phyloP scores from a whole-genome alignment of 2,113 vertebrate genomes.

The Tragulus kanchil region DNA sequence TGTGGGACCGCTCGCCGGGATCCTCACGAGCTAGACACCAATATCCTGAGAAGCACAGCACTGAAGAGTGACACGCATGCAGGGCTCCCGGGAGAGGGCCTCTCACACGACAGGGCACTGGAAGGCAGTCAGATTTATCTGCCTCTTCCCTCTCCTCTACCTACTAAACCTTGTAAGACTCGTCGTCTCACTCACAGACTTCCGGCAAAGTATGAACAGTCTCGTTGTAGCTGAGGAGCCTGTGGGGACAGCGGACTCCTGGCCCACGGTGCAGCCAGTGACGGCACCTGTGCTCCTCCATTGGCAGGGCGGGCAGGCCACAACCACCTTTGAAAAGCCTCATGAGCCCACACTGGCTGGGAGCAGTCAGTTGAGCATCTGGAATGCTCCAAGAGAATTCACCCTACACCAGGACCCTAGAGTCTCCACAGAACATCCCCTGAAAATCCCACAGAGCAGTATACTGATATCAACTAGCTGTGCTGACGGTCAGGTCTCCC shows the following conservation, averaged over 20 bases:
- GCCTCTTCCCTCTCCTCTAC: not conserved
- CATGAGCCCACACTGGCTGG: not conserved
- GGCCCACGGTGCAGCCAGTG: not conserved
- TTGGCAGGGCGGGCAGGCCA: not conserved
- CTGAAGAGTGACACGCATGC: not conserved
- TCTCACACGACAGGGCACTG: accelerated
- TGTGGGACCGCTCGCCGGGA: not conserved
- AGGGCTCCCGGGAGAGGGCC: not conserved
- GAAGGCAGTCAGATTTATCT: not conserved
- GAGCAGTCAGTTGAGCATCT: not conserved
- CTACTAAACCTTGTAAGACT: not conserved
- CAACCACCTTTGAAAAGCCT: not conserved
- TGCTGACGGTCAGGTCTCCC: too few species aligned
- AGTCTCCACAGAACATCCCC: accelerated
- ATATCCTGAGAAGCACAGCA: not conserved
- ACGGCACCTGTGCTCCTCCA: not conserved
- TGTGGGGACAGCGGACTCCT: not conserved
- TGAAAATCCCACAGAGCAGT: not conserved
- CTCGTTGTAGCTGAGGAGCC: not conserved
- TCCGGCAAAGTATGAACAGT: not conserved
- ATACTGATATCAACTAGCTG: not conserved
- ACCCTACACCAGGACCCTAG: not conserved
- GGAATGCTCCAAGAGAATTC: not conserved
- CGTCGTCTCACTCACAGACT: not conserved
- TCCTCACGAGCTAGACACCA: not conserved